Conservation (phyloP, 2,888 invertebrate species). For the Scaptomyza reducta region DNA sequence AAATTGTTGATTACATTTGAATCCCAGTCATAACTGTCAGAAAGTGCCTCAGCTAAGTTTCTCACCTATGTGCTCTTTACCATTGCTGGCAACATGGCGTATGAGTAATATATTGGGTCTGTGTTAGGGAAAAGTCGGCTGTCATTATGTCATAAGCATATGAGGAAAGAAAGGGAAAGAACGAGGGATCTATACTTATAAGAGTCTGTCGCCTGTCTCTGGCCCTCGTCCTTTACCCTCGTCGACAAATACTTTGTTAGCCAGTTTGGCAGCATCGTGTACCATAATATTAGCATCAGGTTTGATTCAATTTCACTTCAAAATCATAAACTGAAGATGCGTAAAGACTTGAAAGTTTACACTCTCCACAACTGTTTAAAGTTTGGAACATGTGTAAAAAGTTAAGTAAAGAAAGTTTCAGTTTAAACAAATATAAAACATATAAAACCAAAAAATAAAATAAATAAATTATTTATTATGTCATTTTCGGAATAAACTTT, state of each 20-base stretch:
- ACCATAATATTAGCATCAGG: conserved; percentile 10
- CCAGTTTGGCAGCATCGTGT: conserved; percentile 20
- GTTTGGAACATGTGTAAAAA: background rate
- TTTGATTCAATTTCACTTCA: conserved; percentile 2
- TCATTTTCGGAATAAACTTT: too few relatives aligned
- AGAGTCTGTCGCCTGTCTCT: conserved; percentile 49
- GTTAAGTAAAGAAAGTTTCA: background rate
- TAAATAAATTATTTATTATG: too few relatives aligned
- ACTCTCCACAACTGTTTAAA: background rate
- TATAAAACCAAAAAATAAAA: too few relatives aligned
- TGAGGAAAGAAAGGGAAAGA: conserved; percentile 28
- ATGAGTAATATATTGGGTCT: conserved; percentile 41
- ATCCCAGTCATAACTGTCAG: conserved; percentile 77
- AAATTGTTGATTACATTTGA: conserved; percentile 76
- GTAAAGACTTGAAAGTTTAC: background rate
- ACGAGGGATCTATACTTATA: conserved; percentile 53
- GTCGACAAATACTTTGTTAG: conserved; percentile 10
- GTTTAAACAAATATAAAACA: too few relatives aligned
- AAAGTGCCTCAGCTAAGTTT: conserved; percentile 49
- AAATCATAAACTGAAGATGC: conserved; percentile 3
- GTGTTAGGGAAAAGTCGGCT: conserved; percentile 60
- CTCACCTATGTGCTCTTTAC: conserved; percentile 10
- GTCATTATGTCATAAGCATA: conserved; percentile 76
- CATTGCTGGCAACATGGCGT: conserved; percentile 43
- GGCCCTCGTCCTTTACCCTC: background rate